These are phyloP conservation scores for Ophion ventricosus DNA, from an alignment of 2,888 invertebrate genomes.

Conservation along the genomic window DNA sequence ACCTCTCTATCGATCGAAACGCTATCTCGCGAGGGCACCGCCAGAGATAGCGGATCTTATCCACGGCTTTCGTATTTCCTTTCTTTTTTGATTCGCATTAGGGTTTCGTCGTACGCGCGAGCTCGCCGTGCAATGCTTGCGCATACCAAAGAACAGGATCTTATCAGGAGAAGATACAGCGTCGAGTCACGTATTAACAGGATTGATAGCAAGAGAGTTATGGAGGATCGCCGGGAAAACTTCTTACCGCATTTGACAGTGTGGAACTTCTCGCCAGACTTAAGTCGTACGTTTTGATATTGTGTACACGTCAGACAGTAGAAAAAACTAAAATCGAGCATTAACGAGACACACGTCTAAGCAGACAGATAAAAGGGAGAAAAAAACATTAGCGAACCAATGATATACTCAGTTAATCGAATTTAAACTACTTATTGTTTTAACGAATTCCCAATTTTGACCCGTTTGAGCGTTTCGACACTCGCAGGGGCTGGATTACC, in stretches of 20 bases:
- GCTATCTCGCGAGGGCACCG: slow-evolving; percentile 29
- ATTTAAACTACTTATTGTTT: slow-evolving; percentile 40
- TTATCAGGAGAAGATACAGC: slow-evolving; percentile 1
- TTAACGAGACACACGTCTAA: slow-evolving; percentile 32
- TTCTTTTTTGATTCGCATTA: slow-evolving; percentile 27
- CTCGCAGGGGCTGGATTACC: slow-evolving; percentile 27
- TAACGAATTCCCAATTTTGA: slow-evolving; percentile 10
- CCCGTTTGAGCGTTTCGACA: slow-evolving; percentile 19
- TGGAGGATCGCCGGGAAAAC: slow-evolving; percentile 3
- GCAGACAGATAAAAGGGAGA: slow-evolving; percentile 2
- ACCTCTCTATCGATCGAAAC: slow-evolving; percentile 35
- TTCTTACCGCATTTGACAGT: slow-evolving; percentile 52
- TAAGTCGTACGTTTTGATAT: slow-evolving; percentile 59
- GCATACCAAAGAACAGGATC: slow-evolving; percentile 48
- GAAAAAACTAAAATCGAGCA: slow-evolving; percentile 13
- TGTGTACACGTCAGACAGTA: slow-evolving; percentile 36
- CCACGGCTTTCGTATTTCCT: slow-evolving; percentile 31
- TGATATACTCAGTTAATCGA: slow-evolving; percentile 51
- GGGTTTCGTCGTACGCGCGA: slow-evolving; percentile 37
- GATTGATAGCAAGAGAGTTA: neutral
- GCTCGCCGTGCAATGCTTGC: slow-evolving; percentile 42
- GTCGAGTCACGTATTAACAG: neutral
- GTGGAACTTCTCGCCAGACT: slow-evolving; percentile 40
- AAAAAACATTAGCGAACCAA: slow-evolving; percentile 43
- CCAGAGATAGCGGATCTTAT: slow-evolving; percentile 4